These are phyloP conservation scores for Taeniopygia guttata DNA, from an alignment of 2,797 vertebrate species.

Conservation along the genomic window DNA sequence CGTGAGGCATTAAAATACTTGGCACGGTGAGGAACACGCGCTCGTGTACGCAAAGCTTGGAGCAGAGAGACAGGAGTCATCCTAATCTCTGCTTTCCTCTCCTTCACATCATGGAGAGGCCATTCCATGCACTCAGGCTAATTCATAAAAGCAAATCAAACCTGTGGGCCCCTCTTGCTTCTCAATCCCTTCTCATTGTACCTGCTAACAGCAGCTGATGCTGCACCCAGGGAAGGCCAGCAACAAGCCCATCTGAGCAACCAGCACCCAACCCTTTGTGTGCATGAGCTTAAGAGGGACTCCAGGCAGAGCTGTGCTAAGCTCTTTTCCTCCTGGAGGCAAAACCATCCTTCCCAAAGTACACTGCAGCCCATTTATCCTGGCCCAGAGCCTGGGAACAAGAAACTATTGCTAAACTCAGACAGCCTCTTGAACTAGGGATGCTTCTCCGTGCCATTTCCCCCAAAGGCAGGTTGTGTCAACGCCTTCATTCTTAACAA, in stretches of 20 bases:
- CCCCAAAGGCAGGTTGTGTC: slow-evolving; percentile 37
- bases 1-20: not conserved
- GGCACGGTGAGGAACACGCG: fast-evolving
- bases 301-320: not conserved
- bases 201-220: not conserved
- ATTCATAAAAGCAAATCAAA: not conserved
- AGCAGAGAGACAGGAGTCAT: not conserved
- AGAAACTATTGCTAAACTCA: slow-evolving; percentile 59
- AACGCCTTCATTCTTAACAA: not conserved
- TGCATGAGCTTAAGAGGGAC: not conserved
- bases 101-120: fast-evolving
- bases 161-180: fast-evolving
- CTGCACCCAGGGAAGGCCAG: not conserved
- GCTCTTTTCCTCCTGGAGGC: slow-evolving; percentile 37
- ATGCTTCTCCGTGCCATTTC: slow-evolving; percentile 2
- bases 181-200: not conserved
- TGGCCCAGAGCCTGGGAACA: slow-evolving; percentile 62
- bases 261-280: not conserved
- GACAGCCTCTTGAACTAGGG: slow-evolving; percentile 46
- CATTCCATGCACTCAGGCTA: not conserved
- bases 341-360: slow-evolving; percentile 40
- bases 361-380: slow-evolving; percentile 31
- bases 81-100: not conserved
- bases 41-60: fast-evolving
- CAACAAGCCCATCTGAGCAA: not conserved